Evolutionary conservation across 2,113 vertebrate genomes (phyloP).

Genomic region (Gallinago media): DNA sequence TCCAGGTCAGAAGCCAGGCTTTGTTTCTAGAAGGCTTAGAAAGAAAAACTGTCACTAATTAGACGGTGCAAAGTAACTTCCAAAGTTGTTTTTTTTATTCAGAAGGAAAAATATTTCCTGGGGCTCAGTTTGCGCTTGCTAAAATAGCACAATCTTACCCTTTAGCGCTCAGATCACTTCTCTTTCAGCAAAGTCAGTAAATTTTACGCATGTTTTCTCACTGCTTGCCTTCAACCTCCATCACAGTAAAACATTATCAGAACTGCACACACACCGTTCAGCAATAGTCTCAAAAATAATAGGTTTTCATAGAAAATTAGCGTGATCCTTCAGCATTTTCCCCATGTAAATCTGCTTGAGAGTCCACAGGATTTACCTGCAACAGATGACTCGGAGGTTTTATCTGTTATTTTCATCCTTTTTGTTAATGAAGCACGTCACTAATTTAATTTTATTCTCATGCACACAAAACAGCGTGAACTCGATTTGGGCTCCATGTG

Average conservation of each 20-base stretch:
- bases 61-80: neutral
- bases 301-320: neutral
- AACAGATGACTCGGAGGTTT: neutral
- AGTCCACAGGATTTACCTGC: neutral
- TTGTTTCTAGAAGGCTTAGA: neutral
- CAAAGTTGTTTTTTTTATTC: neutral
- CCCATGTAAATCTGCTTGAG: neutral
- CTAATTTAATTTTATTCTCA: neutral
- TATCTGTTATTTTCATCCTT: neutral
- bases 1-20: neutral
- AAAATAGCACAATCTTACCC: neutral
- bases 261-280: accelerated
- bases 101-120: neutral
- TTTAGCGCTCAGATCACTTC: accelerated
- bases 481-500: accelerated
- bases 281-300: neutral
- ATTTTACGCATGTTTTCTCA: neutral
- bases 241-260: neutral
- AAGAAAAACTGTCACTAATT: constrained; percentile 14
- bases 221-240: neutral
- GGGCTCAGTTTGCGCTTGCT: neutral
- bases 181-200: neutral
- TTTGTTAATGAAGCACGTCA: neutral
- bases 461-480: accelerated
- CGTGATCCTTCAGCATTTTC: neutral